Evolutionary conservation across 2,797 vertebrate species (phyloP), one percentile per base, ranked within the genome.

Genomic region (Cygnus olor): DNA sequence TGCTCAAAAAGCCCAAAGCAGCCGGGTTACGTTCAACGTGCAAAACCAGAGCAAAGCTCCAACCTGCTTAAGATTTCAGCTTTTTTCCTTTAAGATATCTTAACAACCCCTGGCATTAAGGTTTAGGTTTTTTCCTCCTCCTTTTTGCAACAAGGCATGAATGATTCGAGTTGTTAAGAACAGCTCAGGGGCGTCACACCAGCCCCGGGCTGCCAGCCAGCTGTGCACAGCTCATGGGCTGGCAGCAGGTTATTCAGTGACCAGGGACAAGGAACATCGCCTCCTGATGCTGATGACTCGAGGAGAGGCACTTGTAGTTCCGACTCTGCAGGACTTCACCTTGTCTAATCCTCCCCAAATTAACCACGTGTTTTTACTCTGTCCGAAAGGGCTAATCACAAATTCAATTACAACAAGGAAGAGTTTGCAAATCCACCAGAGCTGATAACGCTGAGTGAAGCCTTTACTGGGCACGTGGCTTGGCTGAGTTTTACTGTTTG

Each of bases 271-370:
- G 84, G 27, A 73, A 32, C 16, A 9, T 40, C 17, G n/a, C 38
- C 80, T 83, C 9, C 57, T 81, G 36, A 32, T 19, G 53, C 22
- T 28, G 51, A 28, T 49, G 83, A 47, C 65, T 32, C 2, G 9
- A 53, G 47, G 58, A 1, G 1, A 83, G 47, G 51, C 65, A 24
- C 38, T 94, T 93, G 66, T 61, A 90, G 79, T 60, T 78, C 66
- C 47, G 7, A 85, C 82, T 40, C 61, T 11, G 11, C 6, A 22
- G 54, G 61, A 36, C 32, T 87, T 68, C 32, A 80, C 34, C 85
- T 53, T 57, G 54, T 61, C 53, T 89, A 85, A 87, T 40, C 71
- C 70, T 79, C 72, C 80, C 60, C 85, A 70, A 74, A 86, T 20
- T n/a, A 60, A 71, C 65, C 84, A 44, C 60, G 74, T 81, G 58